Conservation (phyloP, 2,888 invertebrate genomes). For the Elmis aenea region DNA sequence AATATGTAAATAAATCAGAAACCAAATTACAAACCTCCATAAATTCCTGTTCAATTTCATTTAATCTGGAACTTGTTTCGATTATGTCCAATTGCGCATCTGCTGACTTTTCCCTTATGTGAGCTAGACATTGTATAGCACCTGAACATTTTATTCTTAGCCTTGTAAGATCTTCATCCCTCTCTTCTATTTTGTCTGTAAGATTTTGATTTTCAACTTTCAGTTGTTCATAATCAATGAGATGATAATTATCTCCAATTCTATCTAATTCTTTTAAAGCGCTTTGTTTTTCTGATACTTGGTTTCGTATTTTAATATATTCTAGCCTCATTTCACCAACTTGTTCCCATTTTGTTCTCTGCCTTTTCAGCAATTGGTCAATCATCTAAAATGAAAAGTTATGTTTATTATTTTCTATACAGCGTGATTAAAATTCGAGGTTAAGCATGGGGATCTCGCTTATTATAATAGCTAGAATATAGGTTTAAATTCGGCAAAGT, state of each 20-base stretch:
- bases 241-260: constrained; percentile 49
- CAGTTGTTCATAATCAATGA: constrained; percentile 54
- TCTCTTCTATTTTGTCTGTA: constrained; percentile 53
- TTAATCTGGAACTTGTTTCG: constrained; percentile 25
- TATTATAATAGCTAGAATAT: too few relatives aligned
- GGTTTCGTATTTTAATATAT: constrained; percentile 38
- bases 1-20: background rate
- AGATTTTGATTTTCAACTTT: constrained; percentile 53
- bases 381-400: constrained; percentile 20
- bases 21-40: constrained; percentile 22
- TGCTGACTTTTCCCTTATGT: constrained; percentile 51
- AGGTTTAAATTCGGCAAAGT: too few relatives aligned
- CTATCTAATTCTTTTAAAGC: constrained; percentile 42
- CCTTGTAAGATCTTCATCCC: constrained; percentile 50
- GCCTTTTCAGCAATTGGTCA: constrained; percentile 33
- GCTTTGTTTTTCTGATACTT: constrained; percentile 35
- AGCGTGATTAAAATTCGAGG: too few relatives aligned
- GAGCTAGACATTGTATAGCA: constrained; percentile 50
- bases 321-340: constrained; percentile 34
- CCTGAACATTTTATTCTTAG: constrained; percentile 48
- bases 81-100: constrained; percentile 38
- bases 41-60: constrained; percentile 23
- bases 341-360: constrained; percentile 31
- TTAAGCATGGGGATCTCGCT: too few relatives aligned
- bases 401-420: background rate